Evolutionary conservation across 2,113 vertebrate species (phyloP).

Genomic region (Actenoides hombroni): DNA sequence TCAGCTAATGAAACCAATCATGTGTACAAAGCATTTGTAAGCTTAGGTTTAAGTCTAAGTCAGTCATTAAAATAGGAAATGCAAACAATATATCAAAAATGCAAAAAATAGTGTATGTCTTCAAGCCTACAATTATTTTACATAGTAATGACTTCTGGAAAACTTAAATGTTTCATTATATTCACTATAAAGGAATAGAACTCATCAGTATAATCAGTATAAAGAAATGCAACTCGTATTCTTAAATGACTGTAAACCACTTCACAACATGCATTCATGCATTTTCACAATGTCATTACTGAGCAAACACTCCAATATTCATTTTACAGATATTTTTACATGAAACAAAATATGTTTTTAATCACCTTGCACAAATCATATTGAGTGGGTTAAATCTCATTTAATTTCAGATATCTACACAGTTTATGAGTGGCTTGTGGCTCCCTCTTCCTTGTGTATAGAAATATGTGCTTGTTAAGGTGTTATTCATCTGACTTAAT

Average conservation of each 20-base stretch:
- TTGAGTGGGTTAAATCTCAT: neutral
- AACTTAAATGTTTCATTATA: neutral
- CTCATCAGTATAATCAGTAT: neutral
- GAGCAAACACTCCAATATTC: neutral
- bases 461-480: neutral
- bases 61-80: neutral
- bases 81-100: neutral
- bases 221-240: neutral
- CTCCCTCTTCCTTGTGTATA: neutral
- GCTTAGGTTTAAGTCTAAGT: neutral
- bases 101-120: neutral
- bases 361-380: neutral
- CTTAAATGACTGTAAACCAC: neutral
- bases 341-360: neutral
- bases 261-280: neutral
- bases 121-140: neutral
- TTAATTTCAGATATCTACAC: neutral
- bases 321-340: neutral
- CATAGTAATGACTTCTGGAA: neutral
- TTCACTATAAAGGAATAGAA: neutral
- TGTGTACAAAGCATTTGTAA: neutral
- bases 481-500: neutral
- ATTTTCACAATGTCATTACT: neutral
- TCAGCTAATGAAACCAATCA: neutral
- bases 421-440: accelerated